phyloP scores from a whole-genome alignment of 2,113 vertebrate genomes.

The Hyperoodon ampullatus region DNA sequence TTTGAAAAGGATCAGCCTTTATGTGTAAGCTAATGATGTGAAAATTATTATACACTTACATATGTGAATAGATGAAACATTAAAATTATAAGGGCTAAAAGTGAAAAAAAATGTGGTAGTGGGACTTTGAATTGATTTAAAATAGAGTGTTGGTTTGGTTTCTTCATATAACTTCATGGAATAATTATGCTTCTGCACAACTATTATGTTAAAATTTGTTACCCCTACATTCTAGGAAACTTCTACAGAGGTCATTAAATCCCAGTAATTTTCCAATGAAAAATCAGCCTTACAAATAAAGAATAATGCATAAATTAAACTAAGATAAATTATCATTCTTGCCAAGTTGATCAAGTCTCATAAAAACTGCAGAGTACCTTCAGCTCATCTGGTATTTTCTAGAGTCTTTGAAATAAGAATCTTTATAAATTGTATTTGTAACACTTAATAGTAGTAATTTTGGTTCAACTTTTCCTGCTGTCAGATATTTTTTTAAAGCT shows the following conservation, averaged over 20 bases:
- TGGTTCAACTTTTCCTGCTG: not conserved
- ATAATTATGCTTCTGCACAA: not conserved
- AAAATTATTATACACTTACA: not conserved
- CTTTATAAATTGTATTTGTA: not conserved
- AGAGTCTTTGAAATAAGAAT: not conserved
- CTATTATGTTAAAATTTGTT: not conserved
- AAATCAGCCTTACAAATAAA: not conserved
- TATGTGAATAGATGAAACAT: not conserved
- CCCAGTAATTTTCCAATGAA: not conserved
- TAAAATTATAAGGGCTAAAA: not conserved
- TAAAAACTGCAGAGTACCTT: not conserved
- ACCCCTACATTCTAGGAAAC: not conserved
- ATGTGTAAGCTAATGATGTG: not conserved
- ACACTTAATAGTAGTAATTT: not conserved
- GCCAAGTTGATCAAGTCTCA: not conserved
- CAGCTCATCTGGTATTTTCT: not conserved
- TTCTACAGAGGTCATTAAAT: not conserved
- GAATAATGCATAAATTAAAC: not conserved
- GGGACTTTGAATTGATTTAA: not conserved
- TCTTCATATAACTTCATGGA: not conserved
- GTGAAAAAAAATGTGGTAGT: not conserved
- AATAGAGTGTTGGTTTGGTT: not conserved
- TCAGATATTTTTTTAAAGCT: not conserved
- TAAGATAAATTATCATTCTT: not conserved
- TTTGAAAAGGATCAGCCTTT: not conserved